These are phyloP conservation scores for Drosophila melanosoma DNA, from an alignment of 2,888 invertebrate species.

Conservation along the genomic window DNA sequence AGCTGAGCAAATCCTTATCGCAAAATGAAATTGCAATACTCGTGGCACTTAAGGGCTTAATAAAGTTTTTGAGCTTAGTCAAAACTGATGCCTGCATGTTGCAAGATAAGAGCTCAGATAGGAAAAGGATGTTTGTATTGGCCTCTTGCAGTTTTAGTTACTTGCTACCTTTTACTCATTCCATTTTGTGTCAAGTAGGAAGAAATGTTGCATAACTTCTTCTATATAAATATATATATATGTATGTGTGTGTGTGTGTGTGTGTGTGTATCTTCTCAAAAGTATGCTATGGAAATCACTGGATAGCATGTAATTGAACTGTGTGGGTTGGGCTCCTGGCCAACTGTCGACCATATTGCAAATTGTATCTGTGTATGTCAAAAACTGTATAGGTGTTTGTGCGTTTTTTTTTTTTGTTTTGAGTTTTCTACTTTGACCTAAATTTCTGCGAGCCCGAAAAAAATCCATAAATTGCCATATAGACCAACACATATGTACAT, in stretches of 20 bases:
- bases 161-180: slow-evolving; percentile 14
- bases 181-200: background rate
- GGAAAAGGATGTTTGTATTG: slow-evolving; percentile 31
- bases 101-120: slow-evolving; percentile 52
- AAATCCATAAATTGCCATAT: slow-evolving; percentile 50
- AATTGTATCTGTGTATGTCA: slow-evolving; percentile 18
- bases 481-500: slow-evolving; percentile 2
- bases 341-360: slow-evolving; percentile 35
- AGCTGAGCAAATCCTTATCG: slow-evolving; percentile 7
- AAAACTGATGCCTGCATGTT: slow-evolving; percentile 53
- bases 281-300: slow-evolving; percentile 64
- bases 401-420: slow-evolving; percentile 17
- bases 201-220: slow-evolving; percentile 56
- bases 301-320: slow-evolving; percentile 58
- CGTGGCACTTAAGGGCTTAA: slow-evolving; percentile 26
- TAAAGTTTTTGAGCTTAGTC: slow-evolving; percentile 33
- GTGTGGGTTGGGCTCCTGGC: slow-evolving; percentile 12
- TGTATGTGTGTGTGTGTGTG: background rate
- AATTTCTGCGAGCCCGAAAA: slow-evolving; percentile 40
- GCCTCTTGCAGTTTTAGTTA: slow-evolving; percentile 40
- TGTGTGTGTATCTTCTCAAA: slow-evolving; percentile 36
- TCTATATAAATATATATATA: background rate
- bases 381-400: slow-evolving; percentile 15
- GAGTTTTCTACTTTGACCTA: slow-evolving; percentile 56
- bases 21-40: background rate